These are phyloP conservation scores for Manis pentadactyla DNA, from an alignment of 2,797 vertebrate genomes.

Conservation along the genomic window DNA sequence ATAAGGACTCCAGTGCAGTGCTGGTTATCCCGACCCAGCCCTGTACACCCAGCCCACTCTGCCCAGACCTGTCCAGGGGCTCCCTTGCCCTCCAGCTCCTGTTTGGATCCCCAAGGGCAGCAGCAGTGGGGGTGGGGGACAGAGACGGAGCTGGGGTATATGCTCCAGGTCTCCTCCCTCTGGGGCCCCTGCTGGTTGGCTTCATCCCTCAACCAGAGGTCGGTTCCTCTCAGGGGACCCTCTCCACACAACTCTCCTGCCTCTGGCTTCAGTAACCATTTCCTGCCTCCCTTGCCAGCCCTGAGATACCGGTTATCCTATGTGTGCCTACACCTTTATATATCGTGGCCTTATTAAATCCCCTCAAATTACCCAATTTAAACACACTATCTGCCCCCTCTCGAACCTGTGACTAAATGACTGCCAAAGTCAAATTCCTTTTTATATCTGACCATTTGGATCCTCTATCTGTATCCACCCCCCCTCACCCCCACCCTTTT, in stretches of 20 bases:
- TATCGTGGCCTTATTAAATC: neutral
- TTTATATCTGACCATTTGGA: neutral
- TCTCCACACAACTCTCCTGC: neutral
- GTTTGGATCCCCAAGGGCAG: too few relatives aligned
- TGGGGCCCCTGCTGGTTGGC: neutral
- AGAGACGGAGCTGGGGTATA: accelerated
- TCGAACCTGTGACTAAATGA: neutral
- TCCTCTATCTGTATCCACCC: neutral
- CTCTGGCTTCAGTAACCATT: neutral
- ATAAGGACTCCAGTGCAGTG: accelerated
- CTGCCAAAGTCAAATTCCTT: neutral
- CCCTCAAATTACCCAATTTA: neutral
- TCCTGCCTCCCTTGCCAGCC: neutral
- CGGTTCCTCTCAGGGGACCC: neutral
- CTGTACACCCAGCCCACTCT: neutral
- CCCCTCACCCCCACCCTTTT: neutral
- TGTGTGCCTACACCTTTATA: neutral
- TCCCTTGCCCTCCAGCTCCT: neutral
- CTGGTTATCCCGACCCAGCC: neutral
- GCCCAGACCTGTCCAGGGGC: neutral
- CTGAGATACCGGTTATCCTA: neutral
- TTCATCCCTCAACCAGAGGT: neutral
- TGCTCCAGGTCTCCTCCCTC: neutral
- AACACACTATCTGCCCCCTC: neutral
- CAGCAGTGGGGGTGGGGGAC: neutral